Percentiles rank a stretch among this genome's conserved stretches.
phyloP scores from a whole-genome alignment of 2,888 invertebrate genomes.

The Spodoptera littoralis region DNA sequence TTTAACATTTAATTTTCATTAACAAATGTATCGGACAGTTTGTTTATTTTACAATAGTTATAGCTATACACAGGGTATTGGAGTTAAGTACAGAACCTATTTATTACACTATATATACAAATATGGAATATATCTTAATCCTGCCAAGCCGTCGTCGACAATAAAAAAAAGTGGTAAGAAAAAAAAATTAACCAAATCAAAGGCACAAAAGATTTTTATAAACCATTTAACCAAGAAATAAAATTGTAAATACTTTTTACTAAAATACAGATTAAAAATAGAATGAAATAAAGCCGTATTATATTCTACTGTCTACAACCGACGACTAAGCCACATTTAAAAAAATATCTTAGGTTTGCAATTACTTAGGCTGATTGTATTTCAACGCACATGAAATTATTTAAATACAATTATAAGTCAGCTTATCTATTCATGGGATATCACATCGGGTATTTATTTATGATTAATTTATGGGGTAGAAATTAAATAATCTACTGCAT shows the following conservation, averaged over 20 bases:
- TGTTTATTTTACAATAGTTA: constrained; percentile 51
- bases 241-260: too few relatives aligned
- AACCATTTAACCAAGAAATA: too few relatives aligned
- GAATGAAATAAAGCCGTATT: too few relatives aligned
- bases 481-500: constrained; percentile 16
- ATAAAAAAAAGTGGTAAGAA: not conserved
- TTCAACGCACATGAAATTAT: not conserved
- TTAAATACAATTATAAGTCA: constrained; percentile 9
- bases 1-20: constrained; percentile 58
- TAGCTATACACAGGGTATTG: constrained; percentile 47
- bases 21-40: constrained; percentile 58
- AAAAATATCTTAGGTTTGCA: too few relatives aligned
- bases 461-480: constrained; percentile 9
- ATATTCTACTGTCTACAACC: too few relatives aligned
- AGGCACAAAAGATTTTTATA: too few relatives aligned
- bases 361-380: not conserved
- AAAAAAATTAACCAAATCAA: not conserved
- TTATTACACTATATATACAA: constrained; percentile 59
- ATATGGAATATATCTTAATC: constrained; percentile 21
- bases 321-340: too few relatives aligned
- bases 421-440: constrained; percentile 34
- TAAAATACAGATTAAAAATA: too few relatives aligned
- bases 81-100: constrained; percentile 46
- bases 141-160: not conserved
- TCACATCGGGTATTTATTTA: constrained; percentile 36